Conservation (phyloP, 2,797 vertebrate species). For the Serranus cabrilla region DNA sequence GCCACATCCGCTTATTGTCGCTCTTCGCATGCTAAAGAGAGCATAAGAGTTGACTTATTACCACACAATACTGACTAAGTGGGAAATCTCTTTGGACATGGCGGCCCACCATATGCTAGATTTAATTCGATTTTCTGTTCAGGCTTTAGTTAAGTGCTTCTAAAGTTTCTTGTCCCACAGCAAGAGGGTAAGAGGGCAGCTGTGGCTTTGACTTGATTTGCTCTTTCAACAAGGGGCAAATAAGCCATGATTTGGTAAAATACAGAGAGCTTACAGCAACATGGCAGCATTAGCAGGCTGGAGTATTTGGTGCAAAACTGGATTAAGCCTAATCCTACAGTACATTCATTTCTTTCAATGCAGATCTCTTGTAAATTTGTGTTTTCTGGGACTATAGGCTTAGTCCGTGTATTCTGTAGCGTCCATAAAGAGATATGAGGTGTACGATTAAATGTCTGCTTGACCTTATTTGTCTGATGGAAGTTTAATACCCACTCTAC, state of each 20-base stretch:
- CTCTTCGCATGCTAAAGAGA: constrained; percentile 66
- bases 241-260: constrained; percentile 65
- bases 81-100: constrained; percentile 84
- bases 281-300: constrained; percentile 62
- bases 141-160: constrained; percentile 76
- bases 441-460: constrained; percentile 14
- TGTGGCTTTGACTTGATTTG: constrained; percentile 67
- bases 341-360: constrained; percentile 72
- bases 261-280: constrained; percentile 52
- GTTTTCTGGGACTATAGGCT: constrained; percentile 49
- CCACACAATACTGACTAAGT: constrained; percentile 82
- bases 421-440: constrained; percentile 19
- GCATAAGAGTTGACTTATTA: constrained; percentile 81
- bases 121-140: constrained; percentile 85
- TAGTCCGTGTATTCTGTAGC: constrained; percentile 44
- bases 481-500: constrained; percentile 15
- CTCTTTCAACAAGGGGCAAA: constrained; percentile 66
- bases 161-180: constrained; percentile 77
- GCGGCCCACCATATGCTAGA: constrained; percentile 77
- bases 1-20: constrained; percentile 82
- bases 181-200: constrained; percentile 69
- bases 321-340: constrained; percentile 79
- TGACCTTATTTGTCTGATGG: constrained; percentile 30
- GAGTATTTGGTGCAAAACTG: constrained; percentile 72
- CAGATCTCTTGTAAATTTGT: constrained; percentile 70